Base-by-base conservation (phyloP, 2,888 invertebrate genomes). In the Diarsia dahlii region DNA sequence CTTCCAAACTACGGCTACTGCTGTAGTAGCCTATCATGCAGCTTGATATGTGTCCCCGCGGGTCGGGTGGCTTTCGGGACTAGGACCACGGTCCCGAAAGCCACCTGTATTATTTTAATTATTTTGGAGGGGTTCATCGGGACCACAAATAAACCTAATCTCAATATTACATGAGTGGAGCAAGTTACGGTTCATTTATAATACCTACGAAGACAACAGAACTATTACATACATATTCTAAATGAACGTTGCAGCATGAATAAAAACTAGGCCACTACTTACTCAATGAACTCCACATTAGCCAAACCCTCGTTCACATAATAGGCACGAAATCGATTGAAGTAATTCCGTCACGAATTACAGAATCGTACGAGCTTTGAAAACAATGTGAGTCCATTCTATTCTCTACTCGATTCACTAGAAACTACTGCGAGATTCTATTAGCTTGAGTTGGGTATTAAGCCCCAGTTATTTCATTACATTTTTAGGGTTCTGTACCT, bases 311-410 rank as follows among this genome's bases (percentile, higher is more conserved):
- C 84, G 76, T 77, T 65, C 39, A 12, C 70, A 10, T 46, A 75
- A 82, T 84, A 71, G 45, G 28, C 50, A 48, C 39, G 9, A 76
- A 58, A 63, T 80, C 71, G 67, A 81, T 75, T 80, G 74, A 54
- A 78, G 78, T 82, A 85, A 87, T 78, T 81, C 20, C 77, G 65
- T 66, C 68, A 64, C 67, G 66, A 78, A 76, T 81, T 76, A 87
- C 80, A 79, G 74, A 71, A 66, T 79, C 69, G 72, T 64, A 60
- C 39, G 58, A 71, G 72, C 68, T 73, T 64, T 67, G 70, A 78
- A 81, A 84, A 84, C 81, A 83, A 84, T 81, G 78, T 78, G 52
- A 76, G 65, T 34, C 4, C 52, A 72, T 50, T 69, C 71, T n/a
- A 71, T 76, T 76, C 62, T 66, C 68, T 39, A 77, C 56, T 76